Base-by-base conservation (phyloP, 2,113 vertebrate species). In the Parus major region DNA sequence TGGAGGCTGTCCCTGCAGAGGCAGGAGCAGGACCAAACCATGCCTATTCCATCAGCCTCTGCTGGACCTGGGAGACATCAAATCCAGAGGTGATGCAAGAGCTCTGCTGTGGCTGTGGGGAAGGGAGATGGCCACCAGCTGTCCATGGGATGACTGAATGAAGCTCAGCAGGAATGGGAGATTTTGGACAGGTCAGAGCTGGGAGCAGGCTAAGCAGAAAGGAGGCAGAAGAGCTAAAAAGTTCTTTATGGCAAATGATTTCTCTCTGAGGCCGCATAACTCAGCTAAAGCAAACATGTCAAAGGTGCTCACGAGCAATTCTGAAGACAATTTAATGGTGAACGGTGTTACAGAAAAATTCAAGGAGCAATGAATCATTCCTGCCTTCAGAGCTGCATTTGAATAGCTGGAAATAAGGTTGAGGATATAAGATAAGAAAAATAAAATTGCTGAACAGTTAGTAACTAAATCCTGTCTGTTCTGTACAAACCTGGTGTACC, bases 351-450 rank as follows among this genome's bases (percentile, higher is more conserved):
- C 11, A 49, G 65, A 69, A 82, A 86, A 88, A 88, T 57, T 69
- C 42, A 22, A 36, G 55, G 68, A 92, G 90, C 88, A 92, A 88
- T 39, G 41, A 87, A 93, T 90, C 49, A 72, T 91, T 96, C 88
- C 90, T 82, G 55, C 66, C 36, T 87, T 80, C 86, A 63, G 79
- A 93, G 82, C 36, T 29, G 5, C 42, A 46, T 88, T 80, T 82
- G 88, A 94, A 69, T 70, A 77, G 88, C 19, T 39, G 76, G 61
- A 92, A 97, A 77, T 82, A 77, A 73, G 71, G 59, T 76, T 68
- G 82, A 53, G 79, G 79, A 57, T 92, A 16, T 13, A 63, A 82
- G 90, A 91, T 82, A 85, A 88, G 91, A 46, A 86, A 70, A 90
- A 86, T 35, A 82, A 92, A 90, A 66, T 35, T 16, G 44, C 15